Evolutionary conservation across 2,797 vertebrate genomes (phyloP).

Genomic region (Bucorvus abyssinicus): DNA sequence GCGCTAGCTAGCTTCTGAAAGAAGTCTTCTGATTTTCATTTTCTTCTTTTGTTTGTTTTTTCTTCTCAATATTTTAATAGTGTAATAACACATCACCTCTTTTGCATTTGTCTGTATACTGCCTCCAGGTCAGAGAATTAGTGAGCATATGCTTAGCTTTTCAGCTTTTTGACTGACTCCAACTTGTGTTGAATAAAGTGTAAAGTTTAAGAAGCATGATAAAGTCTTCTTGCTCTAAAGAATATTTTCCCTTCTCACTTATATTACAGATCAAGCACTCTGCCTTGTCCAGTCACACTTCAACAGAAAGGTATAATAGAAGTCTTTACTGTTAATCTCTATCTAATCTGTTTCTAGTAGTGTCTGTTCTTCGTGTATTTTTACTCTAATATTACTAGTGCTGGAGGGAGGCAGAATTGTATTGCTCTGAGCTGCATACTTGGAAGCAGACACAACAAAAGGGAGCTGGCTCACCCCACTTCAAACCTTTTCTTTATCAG

Average conservation of each 20-base stretch:
- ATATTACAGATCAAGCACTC: slow-evolving; percentile 84
- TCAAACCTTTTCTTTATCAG: background rate
- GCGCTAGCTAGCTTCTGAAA: background rate
- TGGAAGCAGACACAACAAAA: background rate
- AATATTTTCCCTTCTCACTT: slow-evolving; percentile 8
- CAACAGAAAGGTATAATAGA: slow-evolving; percentile 84
- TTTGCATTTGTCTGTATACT: background rate
- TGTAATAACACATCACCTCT: background rate
- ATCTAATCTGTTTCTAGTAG: background rate
- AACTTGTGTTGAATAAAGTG: background rate
- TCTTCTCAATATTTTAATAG: background rate
- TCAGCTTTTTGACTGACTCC: background rate
- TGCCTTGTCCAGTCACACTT: slow-evolving; percentile 80
- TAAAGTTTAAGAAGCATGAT: background rate
- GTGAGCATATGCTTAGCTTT: background rate
- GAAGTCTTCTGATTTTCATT: background rate
- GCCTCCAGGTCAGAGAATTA: background rate
- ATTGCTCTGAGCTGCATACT: background rate
- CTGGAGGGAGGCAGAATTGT: background rate
- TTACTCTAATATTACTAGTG: background rate
- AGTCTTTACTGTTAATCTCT: background rate
- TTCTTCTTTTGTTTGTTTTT: background rate
- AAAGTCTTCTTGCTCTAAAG: background rate
- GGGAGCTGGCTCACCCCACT: background rate
- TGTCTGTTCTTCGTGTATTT: background rate